Percentiles rank a stretch among this genome's conserved stretches.
phyloP scores from a whole-genome alignment of 2,888 invertebrate genomes.

The Laothoe populi region DNA sequence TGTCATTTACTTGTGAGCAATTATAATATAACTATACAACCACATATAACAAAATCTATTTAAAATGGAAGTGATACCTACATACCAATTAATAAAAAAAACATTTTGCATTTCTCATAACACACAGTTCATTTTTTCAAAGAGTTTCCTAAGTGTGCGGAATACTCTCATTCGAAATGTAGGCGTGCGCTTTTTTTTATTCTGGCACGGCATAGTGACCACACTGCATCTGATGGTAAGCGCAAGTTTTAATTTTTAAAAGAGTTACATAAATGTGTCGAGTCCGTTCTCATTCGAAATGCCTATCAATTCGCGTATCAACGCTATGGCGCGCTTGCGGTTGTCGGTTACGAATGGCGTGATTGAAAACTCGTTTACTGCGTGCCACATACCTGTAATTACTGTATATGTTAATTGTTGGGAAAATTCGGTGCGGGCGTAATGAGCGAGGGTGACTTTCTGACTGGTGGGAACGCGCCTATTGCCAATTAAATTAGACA shows the following conservation, averaged over 20 bases:
- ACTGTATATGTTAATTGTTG: conserved; percentile 72
- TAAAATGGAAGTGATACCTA: too few relatives aligned
- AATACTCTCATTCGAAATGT: too few relatives aligned
- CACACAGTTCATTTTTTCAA: conserved; percentile 30
- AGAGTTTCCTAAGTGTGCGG: conserved; percentile 7
- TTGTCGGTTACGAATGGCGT: conserved; percentile 48
- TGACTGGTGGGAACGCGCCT: conserved; percentile 79
- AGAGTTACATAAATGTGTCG: not conserved
- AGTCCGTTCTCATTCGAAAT: conserved; percentile 8
- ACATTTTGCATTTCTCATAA: conserved; percentile 26
- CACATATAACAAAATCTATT: too few relatives aligned
- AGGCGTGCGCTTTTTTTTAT: too few relatives aligned
- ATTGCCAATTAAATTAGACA: conserved; percentile 83
- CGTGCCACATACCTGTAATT: conserved; percentile 67
- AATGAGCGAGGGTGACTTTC: conserved; percentile 75
- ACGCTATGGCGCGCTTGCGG: conserved; percentile 31
- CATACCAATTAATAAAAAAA: not conserved
- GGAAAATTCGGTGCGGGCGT: conserved; percentile 67
- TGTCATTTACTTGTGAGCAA: too few relatives aligned
- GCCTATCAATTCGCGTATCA: conserved; percentile 14
- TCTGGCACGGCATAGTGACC: too few relatives aligned
- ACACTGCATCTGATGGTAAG: too few relatives aligned
- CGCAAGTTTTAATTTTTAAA: conserved; percentile 2
- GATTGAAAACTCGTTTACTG: conserved; percentile 61
- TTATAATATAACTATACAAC: not conserved